phyloP scores from a whole-genome alignment of 2,888 invertebrate species.

The Acanthosoma haemorrhoidale region DNA sequence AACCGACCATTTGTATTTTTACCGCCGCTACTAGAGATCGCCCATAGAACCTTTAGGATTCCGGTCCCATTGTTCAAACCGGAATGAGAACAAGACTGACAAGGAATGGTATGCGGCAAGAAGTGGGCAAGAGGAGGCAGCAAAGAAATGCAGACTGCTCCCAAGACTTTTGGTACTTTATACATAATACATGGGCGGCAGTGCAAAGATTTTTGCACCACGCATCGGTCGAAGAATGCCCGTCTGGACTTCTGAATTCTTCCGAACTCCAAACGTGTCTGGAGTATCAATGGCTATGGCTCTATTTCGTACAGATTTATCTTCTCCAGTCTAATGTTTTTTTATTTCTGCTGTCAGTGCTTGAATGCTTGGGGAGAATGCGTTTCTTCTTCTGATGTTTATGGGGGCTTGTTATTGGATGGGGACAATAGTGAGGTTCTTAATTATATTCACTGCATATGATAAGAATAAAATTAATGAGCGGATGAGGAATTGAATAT shows the following conservation, averaged over 20 bases:
- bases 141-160: conserved; percentile 1
- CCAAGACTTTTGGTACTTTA: conserved; percentile 11
- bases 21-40: neutral
- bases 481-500: too few relatives aligned
- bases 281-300: conserved; percentile 10
- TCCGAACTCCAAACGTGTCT: neutral
- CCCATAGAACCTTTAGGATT: neutral
- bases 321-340: neutral
- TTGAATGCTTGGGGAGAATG: neutral
- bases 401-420: neutral
- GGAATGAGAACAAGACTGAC: neutral
- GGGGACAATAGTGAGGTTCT: neutral
- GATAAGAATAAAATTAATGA: too few relatives aligned
- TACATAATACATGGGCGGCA: conserved; percentile 23
- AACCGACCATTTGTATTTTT: too few relatives aligned
- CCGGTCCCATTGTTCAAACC: neutral
- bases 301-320: conserved; percentile 7
- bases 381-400: neutral
- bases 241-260: neutral
- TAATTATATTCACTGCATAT: neutral
- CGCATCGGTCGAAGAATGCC: neutral
- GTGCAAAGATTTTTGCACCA: conserved; percentile 10
- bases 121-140: neutral
- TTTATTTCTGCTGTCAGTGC: neutral
- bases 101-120: neutral